Percentiles rank a stretch among this genome's conserved stretches.
Evolutionary conservation across 2,888 invertebrate genomes (phyloP).

Genomic region (Drosophila rellima): DNA sequence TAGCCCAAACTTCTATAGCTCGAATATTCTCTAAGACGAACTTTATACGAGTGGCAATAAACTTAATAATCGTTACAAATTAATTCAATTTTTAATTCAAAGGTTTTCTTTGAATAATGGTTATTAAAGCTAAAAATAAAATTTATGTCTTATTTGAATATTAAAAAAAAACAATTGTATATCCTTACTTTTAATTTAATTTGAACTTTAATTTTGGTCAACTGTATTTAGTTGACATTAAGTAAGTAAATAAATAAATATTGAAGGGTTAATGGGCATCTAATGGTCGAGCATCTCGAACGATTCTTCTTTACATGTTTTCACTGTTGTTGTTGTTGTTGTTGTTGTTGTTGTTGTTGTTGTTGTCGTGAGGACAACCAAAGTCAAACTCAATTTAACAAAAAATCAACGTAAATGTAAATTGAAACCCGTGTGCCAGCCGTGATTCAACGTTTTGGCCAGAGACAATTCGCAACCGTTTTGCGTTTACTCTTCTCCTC

Average conservation of each 20-base stretch:
- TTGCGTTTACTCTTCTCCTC: neutral
- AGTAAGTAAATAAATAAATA: neutral
- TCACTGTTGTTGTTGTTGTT: neutral
- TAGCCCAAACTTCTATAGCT: too few species aligned
- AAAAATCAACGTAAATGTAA: slow-evolving; percentile 79
- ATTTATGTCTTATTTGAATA: too few species aligned
- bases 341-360: slow-evolving; percentile 16
- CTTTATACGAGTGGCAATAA: too few species aligned
- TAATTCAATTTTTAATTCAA: too few species aligned
- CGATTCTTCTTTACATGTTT: neutral
- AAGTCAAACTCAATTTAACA: slow-evolving; percentile 78
- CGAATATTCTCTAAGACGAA: too few species aligned
- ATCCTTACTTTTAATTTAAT: too few species aligned
- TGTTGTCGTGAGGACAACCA: slow-evolving; percentile 55
- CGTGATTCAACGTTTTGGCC: slow-evolving; percentile 52
- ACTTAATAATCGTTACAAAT: too few species aligned
- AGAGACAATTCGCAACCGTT: slow-evolving; percentile 22
- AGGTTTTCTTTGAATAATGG: too few species aligned
- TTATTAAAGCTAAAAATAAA: too few species aligned
- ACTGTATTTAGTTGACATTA: too few species aligned
- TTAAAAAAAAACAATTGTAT: too few species aligned
- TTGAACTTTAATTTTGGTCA: too few species aligned
- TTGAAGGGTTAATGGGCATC: neutral
- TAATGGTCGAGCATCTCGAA: slow-evolving; percentile 1
- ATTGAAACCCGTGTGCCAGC: slow-evolving; percentile 66